phyloP scores from a whole-genome alignment of 1,140 invertebrate species.

The Teleogryllus occipitalis region DNA sequence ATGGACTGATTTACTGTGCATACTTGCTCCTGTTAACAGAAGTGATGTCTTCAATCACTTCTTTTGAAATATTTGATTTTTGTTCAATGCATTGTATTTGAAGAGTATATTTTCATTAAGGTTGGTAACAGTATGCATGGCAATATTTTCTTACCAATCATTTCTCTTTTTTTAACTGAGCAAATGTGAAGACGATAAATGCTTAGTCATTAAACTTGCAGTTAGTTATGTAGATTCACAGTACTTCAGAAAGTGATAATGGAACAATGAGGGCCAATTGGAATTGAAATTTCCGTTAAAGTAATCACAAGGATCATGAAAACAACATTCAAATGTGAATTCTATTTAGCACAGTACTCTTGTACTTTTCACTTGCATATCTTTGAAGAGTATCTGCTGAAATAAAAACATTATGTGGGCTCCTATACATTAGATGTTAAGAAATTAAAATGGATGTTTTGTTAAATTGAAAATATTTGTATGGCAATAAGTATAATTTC shows the following conservation, averaged over 20 bases:
- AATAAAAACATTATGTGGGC: not conserved
- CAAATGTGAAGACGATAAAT: not conserved
- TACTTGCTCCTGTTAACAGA: too few relatives aligned
- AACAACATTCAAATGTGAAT: not conserved
- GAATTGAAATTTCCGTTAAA: not conserved
- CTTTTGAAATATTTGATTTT: too few relatives aligned
- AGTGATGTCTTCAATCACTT: too few relatives aligned
- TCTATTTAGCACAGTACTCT: not conserved
- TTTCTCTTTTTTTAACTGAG: not conserved
- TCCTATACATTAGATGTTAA: not conserved
- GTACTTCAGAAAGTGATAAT: not conserved
- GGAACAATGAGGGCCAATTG: not conserved
- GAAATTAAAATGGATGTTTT: not conserved
- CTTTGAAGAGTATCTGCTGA: not conserved
- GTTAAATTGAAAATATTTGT: not conserved
- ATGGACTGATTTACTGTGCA: too few relatives aligned
- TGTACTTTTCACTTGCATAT: not conserved
- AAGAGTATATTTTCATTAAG: not conserved
- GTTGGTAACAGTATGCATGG: not conserved
- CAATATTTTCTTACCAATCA: not conserved
- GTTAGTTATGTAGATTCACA: not conserved
- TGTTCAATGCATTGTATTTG: not conserved
- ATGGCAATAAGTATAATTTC: not conserved
- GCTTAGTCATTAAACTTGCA: not conserved
- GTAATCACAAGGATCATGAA: not conserved